Conservation (phyloP, 2,797 vertebrate species). For the Acanthiza pusilla region DNA sequence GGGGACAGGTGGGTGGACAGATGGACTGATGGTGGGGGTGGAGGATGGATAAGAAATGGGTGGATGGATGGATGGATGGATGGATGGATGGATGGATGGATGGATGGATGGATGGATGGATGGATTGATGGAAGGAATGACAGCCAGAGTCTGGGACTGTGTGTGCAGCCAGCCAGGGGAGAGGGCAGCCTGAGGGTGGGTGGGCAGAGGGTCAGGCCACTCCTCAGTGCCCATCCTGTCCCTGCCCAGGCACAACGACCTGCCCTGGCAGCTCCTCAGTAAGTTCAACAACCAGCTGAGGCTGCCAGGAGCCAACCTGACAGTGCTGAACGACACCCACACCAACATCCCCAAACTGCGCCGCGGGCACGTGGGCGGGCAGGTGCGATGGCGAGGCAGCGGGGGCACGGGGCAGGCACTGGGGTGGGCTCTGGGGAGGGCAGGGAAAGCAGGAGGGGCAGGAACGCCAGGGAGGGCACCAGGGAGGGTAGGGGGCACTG, state of each 20-base stretch:
- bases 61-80: background rate
- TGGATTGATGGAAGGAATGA: background rate
- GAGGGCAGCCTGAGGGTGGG: background rate
- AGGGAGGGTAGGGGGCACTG: too few relatives aligned
- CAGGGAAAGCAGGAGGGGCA: too few relatives aligned
- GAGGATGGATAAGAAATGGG: background rate
- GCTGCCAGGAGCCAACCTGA: conserved; percentile 74
- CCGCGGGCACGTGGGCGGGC: conserved; percentile 81
- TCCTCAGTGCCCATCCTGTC: background rate
- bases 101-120: too few relatives aligned
- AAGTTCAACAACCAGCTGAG: conserved; percentile 83
- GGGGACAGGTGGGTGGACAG: too few relatives aligned
- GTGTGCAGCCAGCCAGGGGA: background rate
- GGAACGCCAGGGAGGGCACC: too few relatives aligned
- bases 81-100: background rate
- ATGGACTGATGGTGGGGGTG: too few relatives aligned
- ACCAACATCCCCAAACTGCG: conserved; percentile 90
- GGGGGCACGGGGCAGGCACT: rapidly evolving
- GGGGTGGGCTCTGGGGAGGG: background rate
- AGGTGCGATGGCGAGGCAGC: conserved; percentile 70
- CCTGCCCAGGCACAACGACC: conserved; percentile 85
- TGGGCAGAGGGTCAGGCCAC: background rate
- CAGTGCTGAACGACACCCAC: conserved; percentile 76
- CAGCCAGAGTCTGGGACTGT: too few relatives aligned
- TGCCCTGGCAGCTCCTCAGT: conserved; percentile 85